Evolutionary conservation across 2,113 vertebrate genomes (phyloP).

Genomic region (Aphelocoma coerulescens): DNA sequence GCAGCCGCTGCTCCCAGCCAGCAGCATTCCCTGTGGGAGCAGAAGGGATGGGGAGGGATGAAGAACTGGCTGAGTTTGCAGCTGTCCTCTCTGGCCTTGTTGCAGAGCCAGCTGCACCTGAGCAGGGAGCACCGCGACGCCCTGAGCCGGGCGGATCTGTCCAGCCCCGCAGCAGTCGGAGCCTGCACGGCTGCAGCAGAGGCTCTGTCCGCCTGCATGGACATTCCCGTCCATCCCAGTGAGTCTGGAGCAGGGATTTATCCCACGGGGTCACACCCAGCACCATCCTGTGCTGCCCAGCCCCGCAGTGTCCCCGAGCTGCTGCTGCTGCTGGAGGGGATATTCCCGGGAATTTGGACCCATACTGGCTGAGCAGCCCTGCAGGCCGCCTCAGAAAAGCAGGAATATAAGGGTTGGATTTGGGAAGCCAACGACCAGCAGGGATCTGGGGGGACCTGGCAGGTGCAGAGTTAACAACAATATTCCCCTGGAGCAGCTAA

Average conservation of each 20-base stretch:
- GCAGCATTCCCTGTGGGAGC: neutral
- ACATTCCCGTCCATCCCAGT: neutral
- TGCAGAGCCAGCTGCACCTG: constrained; percentile 26
- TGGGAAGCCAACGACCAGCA: neutral
- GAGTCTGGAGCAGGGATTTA: neutral
- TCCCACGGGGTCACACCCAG: neutral
- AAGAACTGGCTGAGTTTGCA: neutral
- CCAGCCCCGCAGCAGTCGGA: neutral
- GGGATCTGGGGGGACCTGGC: no score
- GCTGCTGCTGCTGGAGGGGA: no score
- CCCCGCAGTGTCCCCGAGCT: neutral
- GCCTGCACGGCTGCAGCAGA: constrained; percentile 22
- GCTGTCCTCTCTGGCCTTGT: neutral
- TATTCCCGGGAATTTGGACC: neutral
- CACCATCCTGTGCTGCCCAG: neutral
- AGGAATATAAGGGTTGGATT: neutral
- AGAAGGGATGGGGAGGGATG: neutral
- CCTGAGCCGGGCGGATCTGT: constrained; percentile 30
- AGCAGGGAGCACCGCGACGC: neutral
- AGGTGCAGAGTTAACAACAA: no score
- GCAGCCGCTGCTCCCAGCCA: neutral
- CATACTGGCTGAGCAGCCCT: no score
- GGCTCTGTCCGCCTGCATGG: constrained; percentile 35
- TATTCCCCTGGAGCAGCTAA: neutral
- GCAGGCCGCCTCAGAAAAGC: neutral